phyloP scores from a whole-genome alignment of 1,140 invertebrate genomes.

The Drosophila nannoptera region DNA sequence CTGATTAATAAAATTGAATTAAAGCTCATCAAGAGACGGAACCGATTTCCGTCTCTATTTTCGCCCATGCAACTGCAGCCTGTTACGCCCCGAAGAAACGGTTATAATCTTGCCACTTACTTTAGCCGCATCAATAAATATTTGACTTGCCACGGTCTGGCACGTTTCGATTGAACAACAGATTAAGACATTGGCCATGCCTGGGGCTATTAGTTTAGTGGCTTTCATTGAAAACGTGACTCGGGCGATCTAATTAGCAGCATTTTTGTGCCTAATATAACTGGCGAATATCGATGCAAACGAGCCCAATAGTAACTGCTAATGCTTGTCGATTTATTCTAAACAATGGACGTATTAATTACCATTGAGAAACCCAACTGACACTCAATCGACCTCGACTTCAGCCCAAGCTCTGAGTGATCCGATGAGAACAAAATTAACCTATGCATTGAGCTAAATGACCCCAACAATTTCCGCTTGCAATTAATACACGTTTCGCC shows the following conservation, averaged over 20 bases:
- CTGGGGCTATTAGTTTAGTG: constrained; percentile 57
- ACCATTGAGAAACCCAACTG: constrained; percentile 50
- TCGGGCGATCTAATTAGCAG: constrained; percentile 58
- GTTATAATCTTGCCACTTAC: constrained; percentile 2
- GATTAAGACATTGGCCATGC: constrained; percentile 52
- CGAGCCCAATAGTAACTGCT: constrained; percentile 25
- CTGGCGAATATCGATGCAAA: constrained; percentile 26
- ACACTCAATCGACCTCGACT: constrained; percentile 37
- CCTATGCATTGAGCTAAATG: constrained; percentile 41
- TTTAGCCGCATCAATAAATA: constrained; percentile 19
- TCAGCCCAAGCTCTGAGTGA: constrained; percentile 16
- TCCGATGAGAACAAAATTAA: constrained; percentile 38
- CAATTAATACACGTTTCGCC: constrained; percentile 46
- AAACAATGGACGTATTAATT: constrained; percentile 49
- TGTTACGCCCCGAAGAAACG: constrained; percentile 5
- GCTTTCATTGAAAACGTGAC: constrained; percentile 63
- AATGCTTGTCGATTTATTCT: constrained; percentile 66
- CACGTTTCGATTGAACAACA: constrained; percentile 51
- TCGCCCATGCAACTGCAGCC: not conserved
- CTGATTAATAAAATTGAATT: no score
- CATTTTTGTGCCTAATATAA: constrained; percentile 32
- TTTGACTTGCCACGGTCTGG: constrained; percentile 10
- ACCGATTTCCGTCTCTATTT: constrained; percentile 16
- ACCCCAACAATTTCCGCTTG: constrained; percentile 60
- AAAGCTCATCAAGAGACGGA: no score